phyloP scores from a whole-genome alignment of 2,888 invertebrate species.

The Leucophenga montana region DNA sequence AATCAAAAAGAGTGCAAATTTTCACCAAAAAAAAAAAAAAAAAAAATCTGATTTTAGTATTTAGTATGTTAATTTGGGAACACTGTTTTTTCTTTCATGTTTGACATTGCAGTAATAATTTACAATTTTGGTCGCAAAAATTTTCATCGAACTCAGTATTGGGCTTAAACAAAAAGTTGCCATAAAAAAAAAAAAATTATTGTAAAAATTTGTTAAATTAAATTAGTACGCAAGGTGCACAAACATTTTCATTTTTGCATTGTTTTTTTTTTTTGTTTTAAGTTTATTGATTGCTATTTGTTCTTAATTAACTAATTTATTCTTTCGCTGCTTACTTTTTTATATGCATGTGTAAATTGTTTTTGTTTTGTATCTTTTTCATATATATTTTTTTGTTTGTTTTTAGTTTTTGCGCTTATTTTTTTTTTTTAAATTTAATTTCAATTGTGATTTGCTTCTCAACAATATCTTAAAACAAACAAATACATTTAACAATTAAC shows the following conservation, averaged over 20 bases:
- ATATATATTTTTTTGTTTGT: conserved; percentile 27
- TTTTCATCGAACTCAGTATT: too few relatives aligned
- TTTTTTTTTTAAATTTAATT: conserved; percentile 31
- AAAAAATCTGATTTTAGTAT: too few relatives aligned
- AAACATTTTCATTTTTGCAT: conserved; percentile 30
- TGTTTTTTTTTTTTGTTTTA: conserved; percentile 16
- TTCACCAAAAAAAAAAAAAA: too few relatives aligned
- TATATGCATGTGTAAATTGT: conserved; percentile 23
- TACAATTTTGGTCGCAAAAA: too few relatives aligned
- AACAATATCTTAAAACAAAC: conserved; percentile 18
- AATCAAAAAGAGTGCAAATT: too few relatives aligned
- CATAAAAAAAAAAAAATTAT: too few relatives aligned
- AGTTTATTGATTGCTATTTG: conserved; percentile 19
- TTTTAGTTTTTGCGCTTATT: conserved; percentile 26
- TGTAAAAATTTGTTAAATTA: conserved; percentile 32
- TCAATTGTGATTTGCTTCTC: conserved; percentile 26
- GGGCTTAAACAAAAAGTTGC: too few relatives aligned
- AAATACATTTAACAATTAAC: conserved; percentile 24
- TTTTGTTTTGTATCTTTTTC: conserved; percentile 12
- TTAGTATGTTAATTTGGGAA: too few relatives aligned
- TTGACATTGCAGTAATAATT: too few relatives aligned
- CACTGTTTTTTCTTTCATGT: too few relatives aligned
- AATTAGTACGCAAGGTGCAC: conserved; percentile 32
- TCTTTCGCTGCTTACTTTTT: too few relatives aligned
- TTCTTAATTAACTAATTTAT: conserved; percentile 5